Conservation (phyloP, 2,113 vertebrate species). For the Pleuronectes platessa region DNA sequence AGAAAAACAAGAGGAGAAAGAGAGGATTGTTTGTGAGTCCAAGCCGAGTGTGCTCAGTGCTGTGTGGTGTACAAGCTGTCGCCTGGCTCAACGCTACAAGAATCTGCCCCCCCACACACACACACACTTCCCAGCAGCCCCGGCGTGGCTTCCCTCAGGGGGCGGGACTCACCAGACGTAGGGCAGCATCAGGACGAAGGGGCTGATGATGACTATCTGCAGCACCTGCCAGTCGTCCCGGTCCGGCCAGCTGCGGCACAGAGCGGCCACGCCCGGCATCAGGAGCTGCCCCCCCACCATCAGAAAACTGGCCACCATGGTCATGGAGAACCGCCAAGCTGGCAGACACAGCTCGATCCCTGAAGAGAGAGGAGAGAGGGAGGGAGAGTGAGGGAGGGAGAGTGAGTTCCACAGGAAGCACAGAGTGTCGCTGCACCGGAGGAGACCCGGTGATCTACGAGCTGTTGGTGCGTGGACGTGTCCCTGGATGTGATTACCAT, state of each 20-base stretch:
- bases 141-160: conserved; percentile 49
- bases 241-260: conserved; percentile 85
- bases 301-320: conserved; percentile 96
- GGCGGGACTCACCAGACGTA: conserved; percentile 92
- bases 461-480: not conserved
- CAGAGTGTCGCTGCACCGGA: not conserved
- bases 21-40: conserved; percentile 57
- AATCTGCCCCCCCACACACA: not conserved
- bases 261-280: conserved; percentile 92
- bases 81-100: conserved; percentile 65
- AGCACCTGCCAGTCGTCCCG: conserved; percentile 94
- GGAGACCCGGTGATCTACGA: conserved; percentile 16
- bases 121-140: not conserved
- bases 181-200: conserved; percentile 94
- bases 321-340: conserved; percentile 94
- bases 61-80: conserved; percentile 65
- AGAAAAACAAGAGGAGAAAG: conserved; percentile 65
- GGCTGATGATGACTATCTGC: conserved; percentile 95
- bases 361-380: conserved; percentile 55
- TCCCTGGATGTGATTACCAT: conserved; percentile 22
- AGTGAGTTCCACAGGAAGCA: conserved; percentile 12
- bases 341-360: conserved; percentile 97
- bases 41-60: conserved; percentile 36
- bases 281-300: conserved; percentile 94
- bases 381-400: not conserved